Conservation (phyloP, 1,140 invertebrate genomes). For the Drosophila melanica region DNA sequence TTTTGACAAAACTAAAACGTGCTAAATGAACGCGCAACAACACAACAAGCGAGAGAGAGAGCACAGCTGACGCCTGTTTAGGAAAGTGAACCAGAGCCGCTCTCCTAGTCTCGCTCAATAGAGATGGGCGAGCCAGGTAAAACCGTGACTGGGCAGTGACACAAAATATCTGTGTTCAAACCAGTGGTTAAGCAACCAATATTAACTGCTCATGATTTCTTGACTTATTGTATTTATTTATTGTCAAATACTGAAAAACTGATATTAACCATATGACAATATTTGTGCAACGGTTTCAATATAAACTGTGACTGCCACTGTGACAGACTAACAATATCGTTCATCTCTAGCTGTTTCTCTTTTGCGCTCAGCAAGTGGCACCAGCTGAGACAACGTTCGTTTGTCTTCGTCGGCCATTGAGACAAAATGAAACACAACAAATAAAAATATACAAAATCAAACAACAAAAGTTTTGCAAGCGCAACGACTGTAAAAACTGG, state of each 20-base stretch:
- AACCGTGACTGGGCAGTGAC: background rate
- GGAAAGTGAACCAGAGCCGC: constrained; percentile 12
- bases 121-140: constrained; percentile 9
- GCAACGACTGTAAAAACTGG: constrained; percentile 35
- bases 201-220: background rate
- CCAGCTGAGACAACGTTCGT: constrained; percentile 36
- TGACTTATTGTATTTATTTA: background rate
- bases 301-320: background rate
- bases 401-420: constrained; percentile 40
- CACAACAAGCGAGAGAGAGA: constrained; percentile 1
- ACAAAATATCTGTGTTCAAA: background rate
- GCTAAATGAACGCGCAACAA: constrained; percentile 53
- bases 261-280: background rate
- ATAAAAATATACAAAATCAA: constrained; percentile 61
- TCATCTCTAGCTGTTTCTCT: constrained; percentile 33
- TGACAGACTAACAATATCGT: background rate
- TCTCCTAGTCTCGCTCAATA: constrained; percentile 27
- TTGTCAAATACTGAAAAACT: background rate
- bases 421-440: constrained; percentile 45
- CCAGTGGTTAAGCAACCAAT: background rate
- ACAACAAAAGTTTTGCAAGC: constrained; percentile 72
- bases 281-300: background rate
- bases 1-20: constrained; percentile 40
- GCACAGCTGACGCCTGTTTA: constrained; percentile 63
- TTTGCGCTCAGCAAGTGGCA: constrained; percentile 29